Evolutionary conservation across 2,113 vertebrate species (phyloP).

Genomic region (Ondatra zibethicus): DNA sequence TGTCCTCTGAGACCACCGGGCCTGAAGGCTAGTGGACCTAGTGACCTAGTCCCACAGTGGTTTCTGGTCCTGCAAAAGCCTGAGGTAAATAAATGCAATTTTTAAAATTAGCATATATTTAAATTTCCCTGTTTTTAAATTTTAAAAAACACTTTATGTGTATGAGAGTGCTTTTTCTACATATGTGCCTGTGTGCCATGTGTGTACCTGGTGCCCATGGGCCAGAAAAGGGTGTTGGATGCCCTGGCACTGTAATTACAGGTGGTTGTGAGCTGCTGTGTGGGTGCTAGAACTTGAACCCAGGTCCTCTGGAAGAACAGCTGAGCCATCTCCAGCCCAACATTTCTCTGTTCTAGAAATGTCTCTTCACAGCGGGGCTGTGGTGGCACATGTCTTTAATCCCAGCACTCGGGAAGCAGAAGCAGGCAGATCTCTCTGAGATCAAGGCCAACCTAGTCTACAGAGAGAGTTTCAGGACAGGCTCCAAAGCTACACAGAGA

Average conservation of each 20-base stretch:
- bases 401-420: background rate
- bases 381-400: background rate
- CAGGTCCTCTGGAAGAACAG: background rate
- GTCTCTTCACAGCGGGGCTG: background rate
- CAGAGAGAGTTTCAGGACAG: background rate
- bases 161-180: background rate
- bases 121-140: background rate
- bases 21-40: background rate
- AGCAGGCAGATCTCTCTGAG: background rate
- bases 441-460: background rate
- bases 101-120: background rate
- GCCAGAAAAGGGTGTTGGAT: background rate
- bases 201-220: too few species aligned
- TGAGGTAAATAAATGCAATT: background rate
- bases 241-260: background rate
- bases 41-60: background rate
- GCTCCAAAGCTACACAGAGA: background rate
- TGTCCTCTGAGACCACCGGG: background rate
- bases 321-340: background rate
- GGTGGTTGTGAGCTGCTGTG: background rate
- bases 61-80: background rate
- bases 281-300: background rate
- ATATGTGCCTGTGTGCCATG: background rate
- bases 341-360: conserved; percentile 14
- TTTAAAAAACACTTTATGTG: background rate